These are phyloP conservation scores for Apamea monoglypha DNA, from an alignment of 2,888 invertebrate genomes.

Conservation along the genomic window DNA sequence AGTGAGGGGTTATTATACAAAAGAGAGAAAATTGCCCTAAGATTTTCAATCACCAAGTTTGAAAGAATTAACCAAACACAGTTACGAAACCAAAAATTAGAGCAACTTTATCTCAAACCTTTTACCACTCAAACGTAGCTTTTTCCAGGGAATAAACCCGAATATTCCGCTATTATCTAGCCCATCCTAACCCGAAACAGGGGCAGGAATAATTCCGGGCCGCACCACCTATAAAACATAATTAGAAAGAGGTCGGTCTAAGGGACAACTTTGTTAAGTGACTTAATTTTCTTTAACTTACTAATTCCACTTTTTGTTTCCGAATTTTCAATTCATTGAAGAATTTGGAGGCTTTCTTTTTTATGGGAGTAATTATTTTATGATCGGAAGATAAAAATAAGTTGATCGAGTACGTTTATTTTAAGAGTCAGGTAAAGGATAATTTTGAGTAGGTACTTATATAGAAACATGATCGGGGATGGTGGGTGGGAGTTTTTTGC, in stretches of 20 bases:
- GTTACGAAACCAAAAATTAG: background rate
- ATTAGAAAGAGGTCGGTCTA: slow-evolving; percentile 67
- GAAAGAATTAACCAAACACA: background rate
- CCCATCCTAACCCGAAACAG: slow-evolving; percentile 24
- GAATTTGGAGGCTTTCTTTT: slow-evolving; percentile 32
- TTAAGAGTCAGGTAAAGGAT: background rate
- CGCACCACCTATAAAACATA: slow-evolving; percentile 73
- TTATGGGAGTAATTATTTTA: slow-evolving; percentile 42
- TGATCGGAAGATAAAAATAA: background rate
- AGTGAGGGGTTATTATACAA: background rate
- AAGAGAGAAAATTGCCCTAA: background rate
- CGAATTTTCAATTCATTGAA: slow-evolving; percentile 57
- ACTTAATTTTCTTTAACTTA: slow-evolving; percentile 70
- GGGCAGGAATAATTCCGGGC: slow-evolving; percentile 53
- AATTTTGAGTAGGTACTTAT: background rate
- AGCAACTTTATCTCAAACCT: slow-evolving; percentile 3
- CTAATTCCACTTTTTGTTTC: slow-evolving; percentile 66
- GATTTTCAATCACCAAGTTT: background rate
- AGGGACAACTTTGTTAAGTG: slow-evolving; percentile 73
- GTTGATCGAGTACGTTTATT: background rate
- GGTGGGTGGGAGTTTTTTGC: no score
- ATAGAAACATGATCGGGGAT: background rate
- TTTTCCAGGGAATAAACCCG: slow-evolving; percentile 30
- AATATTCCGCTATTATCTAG: slow-evolving; percentile 53
- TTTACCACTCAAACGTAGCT: slow-evolving; percentile 12